Evolutionary conservation across 2,888 invertebrate species (phyloP).

Genomic region (Cetonia aurata): DNA sequence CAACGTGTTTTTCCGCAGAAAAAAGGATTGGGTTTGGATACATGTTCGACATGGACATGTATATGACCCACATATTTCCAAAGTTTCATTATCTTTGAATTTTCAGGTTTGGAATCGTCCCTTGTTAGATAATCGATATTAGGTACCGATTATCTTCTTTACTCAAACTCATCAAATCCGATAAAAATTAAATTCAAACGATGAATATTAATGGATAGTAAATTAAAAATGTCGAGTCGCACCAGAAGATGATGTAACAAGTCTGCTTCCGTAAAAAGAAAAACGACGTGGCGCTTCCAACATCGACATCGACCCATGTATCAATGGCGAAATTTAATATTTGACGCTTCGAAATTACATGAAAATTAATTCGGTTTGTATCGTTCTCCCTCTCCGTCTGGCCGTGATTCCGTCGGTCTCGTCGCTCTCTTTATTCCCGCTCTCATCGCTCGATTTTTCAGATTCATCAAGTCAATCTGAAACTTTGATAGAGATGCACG

Average conservation of each 20-base stretch:
- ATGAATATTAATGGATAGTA: slow-evolving; percentile 24
- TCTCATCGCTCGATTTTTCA: slow-evolving; percentile 46
- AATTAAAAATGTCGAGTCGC: slow-evolving; percentile 16
- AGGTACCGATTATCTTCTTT: too few relatives aligned
- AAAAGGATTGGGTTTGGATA: too few relatives aligned
- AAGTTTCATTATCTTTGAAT: too few relatives aligned
- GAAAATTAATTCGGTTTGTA: slow-evolving; percentile 48
- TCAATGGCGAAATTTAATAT: slow-evolving; percentile 35
- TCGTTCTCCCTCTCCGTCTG: not conserved
- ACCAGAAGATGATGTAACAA: slow-evolving; percentile 4
- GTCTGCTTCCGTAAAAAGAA: not conserved
- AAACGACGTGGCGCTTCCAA: not conserved
- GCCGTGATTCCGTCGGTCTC: not conserved
- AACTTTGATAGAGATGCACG: slow-evolving; percentile 52
- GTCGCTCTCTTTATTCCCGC: slow-evolving; percentile 18
- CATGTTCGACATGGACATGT: too few relatives aligned
- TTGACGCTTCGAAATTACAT: slow-evolving; percentile 49
- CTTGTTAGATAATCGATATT: too few relatives aligned
- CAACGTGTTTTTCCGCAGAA: too few relatives aligned
- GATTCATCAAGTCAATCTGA: slow-evolving; percentile 52
- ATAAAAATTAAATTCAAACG: slow-evolving; percentile 2
- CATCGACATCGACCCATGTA: slow-evolving; percentile 31
- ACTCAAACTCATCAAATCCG: too few relatives aligned
- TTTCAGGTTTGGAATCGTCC: too few relatives aligned
- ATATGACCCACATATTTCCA: too few relatives aligned